Base-by-base conservation (phyloP, 2,797 vertebrate species). In the Pseudomugil gertrudae region DNA sequence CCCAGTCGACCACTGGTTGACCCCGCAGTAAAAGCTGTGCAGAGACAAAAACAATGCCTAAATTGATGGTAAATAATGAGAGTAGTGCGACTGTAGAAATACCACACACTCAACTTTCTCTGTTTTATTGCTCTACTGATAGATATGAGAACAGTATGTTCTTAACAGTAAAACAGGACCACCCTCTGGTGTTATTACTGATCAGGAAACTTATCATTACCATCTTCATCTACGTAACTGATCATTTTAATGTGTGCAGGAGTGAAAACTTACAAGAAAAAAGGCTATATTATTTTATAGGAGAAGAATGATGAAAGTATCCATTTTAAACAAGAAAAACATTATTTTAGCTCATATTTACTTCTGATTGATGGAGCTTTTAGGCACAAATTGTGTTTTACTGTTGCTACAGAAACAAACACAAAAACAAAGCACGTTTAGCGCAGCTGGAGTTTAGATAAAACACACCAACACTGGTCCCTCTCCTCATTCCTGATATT, bases 71-170 rank as follows among this genome's bases (percentile, higher is more conserved):
- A 19, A 5, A 19, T 6, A 5, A 40, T 2, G 38, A 40, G 13
- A 14, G 15, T 11, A 40, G 38, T 40, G 15, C 6, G 38, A 19
- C 17, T 40, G 38, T 40, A 19, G 38, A 33, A 43, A 27, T 38
- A 14, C 61, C 2, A n/a, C 43, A 35, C 5, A 50, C 45, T 13
- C 33, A 57, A 9, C 59, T 80, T 74, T 74, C 63, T 81, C 17
- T 13, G 30, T 19, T 38, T 19, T 5, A n/a, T 15, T 29, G 38
- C 68, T 66, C n/a, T 57, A 65, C 45, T 2, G 45, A 48, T n/a
- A 4, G 21, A n/a, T 13, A 52, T 13, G 57, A 69, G 74, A 70
- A 80, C 80, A 72, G 33, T 7, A 24, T 76, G 76, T 85, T 61
- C 80, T 72, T 19, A 40, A 74, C 48, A 56, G 24, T 29, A 9